Conservation (phyloP, 2,113 vertebrate genomes). For the Stegostoma tigrinum region DNA sequence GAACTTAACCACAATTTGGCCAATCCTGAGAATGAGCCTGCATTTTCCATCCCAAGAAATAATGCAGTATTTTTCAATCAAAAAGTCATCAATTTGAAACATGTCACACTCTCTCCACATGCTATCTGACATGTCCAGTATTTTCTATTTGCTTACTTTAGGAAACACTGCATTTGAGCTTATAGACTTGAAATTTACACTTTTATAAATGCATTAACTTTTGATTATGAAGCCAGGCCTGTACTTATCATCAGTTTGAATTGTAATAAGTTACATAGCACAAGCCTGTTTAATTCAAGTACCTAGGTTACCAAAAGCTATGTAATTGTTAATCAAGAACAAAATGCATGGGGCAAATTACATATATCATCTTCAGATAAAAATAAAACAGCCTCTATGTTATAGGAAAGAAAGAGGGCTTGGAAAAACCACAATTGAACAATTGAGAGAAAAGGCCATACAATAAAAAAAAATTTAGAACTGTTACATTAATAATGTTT, state of each 20-base stretch:
- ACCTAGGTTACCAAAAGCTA: neutral
- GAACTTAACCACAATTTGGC: neutral
- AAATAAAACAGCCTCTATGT: neutral
- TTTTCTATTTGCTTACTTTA: neutral
- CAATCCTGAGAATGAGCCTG: neutral
- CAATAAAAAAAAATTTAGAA: neutral
- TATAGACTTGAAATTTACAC: neutral
- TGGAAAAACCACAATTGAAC: neutral
- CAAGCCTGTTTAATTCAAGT: neutral
- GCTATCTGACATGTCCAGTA: neutral
- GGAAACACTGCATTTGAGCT: neutral
- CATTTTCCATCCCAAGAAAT: neutral
- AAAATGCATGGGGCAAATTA: neutral
- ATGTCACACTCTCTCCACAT: neutral
- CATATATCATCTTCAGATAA: neutral
- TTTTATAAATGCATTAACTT: neutral
- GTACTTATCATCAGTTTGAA: neutral
- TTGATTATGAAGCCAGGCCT: neutral
- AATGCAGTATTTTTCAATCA: neutral
- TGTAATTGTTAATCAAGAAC: neutral
- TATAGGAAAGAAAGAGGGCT: neutral
- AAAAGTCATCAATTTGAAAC: neutral
- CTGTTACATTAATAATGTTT: neutral
- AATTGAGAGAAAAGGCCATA: conserved; percentile 17
- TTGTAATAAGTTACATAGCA: neutral